Conservation (phyloP, 2,888 invertebrate genomes). For the Eupithecia tripunctaria region DNA sequence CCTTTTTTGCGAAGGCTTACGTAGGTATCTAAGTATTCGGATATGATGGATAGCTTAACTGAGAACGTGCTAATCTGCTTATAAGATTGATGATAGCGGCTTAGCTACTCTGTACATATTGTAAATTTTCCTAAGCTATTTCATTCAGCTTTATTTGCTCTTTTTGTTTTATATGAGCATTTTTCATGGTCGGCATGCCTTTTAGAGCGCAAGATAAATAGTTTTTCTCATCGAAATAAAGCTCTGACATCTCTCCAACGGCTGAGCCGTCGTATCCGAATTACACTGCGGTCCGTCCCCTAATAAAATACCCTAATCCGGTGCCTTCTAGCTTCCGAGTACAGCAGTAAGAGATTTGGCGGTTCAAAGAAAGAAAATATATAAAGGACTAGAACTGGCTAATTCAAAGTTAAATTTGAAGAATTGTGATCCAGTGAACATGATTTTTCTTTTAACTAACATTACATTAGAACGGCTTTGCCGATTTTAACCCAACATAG, state of each 20-base stretch:
- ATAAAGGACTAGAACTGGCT: background rate
- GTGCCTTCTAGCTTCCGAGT: background rate
- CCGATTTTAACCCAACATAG: too few relatives aligned
- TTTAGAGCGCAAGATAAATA: background rate
- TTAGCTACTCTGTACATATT: background rate
- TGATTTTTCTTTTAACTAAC: background rate
- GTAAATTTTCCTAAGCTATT: background rate
- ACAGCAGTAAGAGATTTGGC: background rate
- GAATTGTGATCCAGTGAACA: background rate
- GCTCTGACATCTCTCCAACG: background rate
- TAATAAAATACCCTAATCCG: conserved; percentile 3
- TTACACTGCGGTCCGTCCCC: background rate
- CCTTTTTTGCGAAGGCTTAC: background rate
- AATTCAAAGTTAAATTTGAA: background rate
- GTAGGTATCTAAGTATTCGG: background rate
- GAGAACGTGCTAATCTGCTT: background rate
- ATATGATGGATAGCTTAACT: background rate
- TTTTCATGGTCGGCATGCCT: background rate
- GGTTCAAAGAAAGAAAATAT: background rate
- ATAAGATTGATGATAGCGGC: background rate
- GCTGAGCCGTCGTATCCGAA: background rate
- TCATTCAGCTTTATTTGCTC: background rate
- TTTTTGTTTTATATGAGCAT: background rate
- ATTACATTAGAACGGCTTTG: background rate
- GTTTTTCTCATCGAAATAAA: conserved; percentile 3